phyloP scores from a whole-genome alignment of 2,113 vertebrate genomes.

The Peromyscus leucopus region DNA sequence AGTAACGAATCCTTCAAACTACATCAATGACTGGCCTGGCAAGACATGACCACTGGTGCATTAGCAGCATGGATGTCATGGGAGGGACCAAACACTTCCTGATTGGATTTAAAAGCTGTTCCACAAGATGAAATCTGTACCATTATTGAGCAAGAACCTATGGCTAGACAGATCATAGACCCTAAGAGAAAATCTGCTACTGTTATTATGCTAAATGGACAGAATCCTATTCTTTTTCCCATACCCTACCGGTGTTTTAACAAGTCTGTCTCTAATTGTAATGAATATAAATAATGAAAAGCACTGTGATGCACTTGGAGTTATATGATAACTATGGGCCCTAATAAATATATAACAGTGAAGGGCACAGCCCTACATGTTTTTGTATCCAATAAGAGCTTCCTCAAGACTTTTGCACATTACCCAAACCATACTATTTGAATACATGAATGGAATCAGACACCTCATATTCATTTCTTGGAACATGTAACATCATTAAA shows the following conservation, averaged over 20 bases:
- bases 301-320: background rate
- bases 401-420: background rate
- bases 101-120: background rate
- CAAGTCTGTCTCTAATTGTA: background rate
- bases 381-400: background rate
- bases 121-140: background rate
- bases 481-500: background rate
- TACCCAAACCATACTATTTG: conserved; percentile 4
- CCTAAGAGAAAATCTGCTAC: background rate
- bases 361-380: background rate
- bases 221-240: background rate
- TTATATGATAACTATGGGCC: background rate
- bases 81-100: too few relatives aligned
- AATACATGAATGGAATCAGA: background rate
- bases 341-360: background rate
- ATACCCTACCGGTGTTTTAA: background rate
- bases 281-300: background rate
- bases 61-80: background rate
- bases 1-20: background rate
- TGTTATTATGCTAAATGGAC: background rate
- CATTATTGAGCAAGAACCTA: background rate
- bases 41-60: background rate
- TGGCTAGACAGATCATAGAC: background rate
- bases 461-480: background rate
- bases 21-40: background rate